Conservation (phyloP, 2,113 vertebrate genomes). For the Platichthys flesus region DNA sequence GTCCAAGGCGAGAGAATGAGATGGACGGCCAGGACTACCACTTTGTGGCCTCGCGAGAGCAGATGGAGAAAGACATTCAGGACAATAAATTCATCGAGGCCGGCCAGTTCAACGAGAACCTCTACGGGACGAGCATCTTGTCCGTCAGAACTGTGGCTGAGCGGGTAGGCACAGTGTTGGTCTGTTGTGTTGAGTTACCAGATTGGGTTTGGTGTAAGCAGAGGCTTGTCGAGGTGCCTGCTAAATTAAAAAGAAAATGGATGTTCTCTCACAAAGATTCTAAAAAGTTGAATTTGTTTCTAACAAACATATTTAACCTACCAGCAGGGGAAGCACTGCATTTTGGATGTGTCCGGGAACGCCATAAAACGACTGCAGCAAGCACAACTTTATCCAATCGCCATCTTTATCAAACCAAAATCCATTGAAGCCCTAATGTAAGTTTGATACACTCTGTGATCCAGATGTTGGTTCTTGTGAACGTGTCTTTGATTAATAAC, state of each 20-base stretch:
- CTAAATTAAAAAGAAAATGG: neutral
- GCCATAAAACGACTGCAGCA: slow-evolving; percentile 99
- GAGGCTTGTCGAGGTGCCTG: neutral
- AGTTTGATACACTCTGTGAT: slow-evolving; percentile 68
- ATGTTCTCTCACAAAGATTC: too few relatives aligned
- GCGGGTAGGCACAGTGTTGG: slow-evolving; percentile 83
- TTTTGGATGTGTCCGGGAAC: slow-evolving; percentile 98
- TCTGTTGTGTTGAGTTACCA: neutral
- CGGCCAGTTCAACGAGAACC: slow-evolving; percentile 98
- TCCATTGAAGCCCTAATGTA: slow-evolving; percentile 98
- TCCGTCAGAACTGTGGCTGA: slow-evolving; percentile 97
- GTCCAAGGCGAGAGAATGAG: slow-evolving; percentile 93
- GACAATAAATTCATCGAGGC: slow-evolving; percentile 99
- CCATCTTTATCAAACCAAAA: slow-evolving; percentile 99
- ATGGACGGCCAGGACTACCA: slow-evolving; percentile 98
- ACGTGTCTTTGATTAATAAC: neutral
- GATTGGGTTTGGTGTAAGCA: neutral
- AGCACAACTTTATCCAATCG: slow-evolving; percentile 97
- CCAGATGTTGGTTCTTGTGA: neutral
- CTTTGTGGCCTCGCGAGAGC: slow-evolving; percentile 93
- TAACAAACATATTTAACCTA: slow-evolving; percentile 9
- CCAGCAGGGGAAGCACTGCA: slow-evolving; percentile 96
- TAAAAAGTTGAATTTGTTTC: neutral
- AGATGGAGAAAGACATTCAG: slow-evolving; percentile 99
- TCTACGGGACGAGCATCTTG: slow-evolving; percentile 97